Evolutionary conservation across 2,888 invertebrate genomes (phyloP).

Genomic region (Trissonchulus latispiculum): DNA sequence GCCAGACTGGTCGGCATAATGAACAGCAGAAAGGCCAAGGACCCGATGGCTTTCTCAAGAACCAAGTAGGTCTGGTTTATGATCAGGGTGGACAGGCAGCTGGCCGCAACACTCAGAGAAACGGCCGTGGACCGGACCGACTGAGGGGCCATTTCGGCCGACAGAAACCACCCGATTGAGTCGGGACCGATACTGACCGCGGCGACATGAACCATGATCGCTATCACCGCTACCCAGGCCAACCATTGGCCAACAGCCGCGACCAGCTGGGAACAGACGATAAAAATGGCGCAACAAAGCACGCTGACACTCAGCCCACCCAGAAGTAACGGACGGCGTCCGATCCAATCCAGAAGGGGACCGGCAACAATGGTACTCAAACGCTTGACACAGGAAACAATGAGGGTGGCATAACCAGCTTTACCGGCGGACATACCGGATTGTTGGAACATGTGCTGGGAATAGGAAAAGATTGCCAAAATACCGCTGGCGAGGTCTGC

Average conservation of each 20-base stretch:
- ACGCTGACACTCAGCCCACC: not conserved
- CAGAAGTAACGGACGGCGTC: constrained; percentile 9
- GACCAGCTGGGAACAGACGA: not conserved
- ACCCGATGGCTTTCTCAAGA: constrained; percentile 9
- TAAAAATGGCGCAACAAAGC: not conserved
- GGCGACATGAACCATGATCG: not conserved
- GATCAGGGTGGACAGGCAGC: constrained; percentile 2
- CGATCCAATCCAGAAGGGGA: constrained; percentile 7
- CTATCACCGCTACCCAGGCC: not conserved
- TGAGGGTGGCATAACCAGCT: not conserved
- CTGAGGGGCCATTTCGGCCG: constrained; percentile 15
- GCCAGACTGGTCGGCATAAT: constrained; percentile 2
- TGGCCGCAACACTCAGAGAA: constrained; percentile 14
- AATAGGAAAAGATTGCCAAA: constrained; percentile 13
- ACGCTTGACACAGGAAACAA: constrained; percentile 1
- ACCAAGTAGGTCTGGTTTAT: not conserved
- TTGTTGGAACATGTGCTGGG: not conserved
- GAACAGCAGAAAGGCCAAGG: constrained; percentile 17
- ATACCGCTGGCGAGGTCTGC: constrained; percentile 4
- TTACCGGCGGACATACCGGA: not conserved
- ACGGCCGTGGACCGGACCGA: not conserved
- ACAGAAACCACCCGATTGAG: not conserved
- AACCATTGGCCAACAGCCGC: not conserved
- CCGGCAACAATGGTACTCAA: constrained; percentile 9
- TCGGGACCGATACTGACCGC: constrained; percentile 10